Conservation (phyloP, 2,888 invertebrate species). For the Criorhina ranunculi region DNA sequence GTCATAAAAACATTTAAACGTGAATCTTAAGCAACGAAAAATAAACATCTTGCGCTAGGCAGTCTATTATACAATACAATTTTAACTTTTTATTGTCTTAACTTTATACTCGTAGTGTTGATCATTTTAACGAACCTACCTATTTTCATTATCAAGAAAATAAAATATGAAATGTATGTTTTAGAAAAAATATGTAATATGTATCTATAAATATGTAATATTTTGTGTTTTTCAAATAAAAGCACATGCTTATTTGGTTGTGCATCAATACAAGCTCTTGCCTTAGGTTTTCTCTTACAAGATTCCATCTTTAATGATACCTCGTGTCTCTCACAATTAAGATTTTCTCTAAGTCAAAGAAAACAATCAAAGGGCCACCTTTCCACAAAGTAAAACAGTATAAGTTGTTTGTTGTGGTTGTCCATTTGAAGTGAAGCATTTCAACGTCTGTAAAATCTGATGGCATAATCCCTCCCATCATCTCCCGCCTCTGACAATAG, state of each 20-base stretch:
- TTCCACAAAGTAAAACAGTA: conserved; percentile 6
- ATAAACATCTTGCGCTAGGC: not conserved
- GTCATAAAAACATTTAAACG: not conserved
- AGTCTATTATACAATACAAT: no score
- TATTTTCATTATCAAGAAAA: not conserved
- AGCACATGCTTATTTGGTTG: not conserved
- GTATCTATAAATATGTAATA: not conserved
- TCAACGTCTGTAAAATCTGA: conserved; percentile 45
- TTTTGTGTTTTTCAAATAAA: not conserved
- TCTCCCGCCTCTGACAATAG: conserved; percentile 18
- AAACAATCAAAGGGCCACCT: conserved; percentile 20
- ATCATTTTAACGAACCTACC: no score
- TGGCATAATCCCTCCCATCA: conserved; percentile 27
- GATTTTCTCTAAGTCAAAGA: conserved; percentile 11
- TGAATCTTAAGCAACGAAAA: not conserved
- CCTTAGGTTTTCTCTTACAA: not conserved
- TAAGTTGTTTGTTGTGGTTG: conserved; percentile 37
- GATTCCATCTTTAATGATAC: conserved; percentile 2
- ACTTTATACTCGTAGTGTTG: no score
- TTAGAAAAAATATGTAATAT: not conserved
- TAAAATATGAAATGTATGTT: not conserved
- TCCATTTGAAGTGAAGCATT: conserved; percentile 39
- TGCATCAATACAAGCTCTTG: not conserved
- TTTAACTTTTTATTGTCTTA: no score
- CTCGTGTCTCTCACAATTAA: conserved; percentile 7